phyloP scores from a whole-genome alignment of 1,140 invertebrate species.

The Drosophila navojoa region DNA sequence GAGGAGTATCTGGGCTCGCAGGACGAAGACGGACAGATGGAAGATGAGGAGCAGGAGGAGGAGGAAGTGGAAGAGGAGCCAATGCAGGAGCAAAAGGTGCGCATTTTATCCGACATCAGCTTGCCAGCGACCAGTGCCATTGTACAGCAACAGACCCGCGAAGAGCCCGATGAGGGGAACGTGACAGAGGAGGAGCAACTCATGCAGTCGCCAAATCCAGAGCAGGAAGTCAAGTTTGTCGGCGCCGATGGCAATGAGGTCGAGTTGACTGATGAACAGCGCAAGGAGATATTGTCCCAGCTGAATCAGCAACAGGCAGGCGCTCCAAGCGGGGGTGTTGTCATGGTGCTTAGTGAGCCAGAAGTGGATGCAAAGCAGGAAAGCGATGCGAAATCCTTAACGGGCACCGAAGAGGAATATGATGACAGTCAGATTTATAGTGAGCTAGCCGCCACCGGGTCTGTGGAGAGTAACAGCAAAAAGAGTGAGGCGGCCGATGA shows the following conservation, averaged over 20 bases:
- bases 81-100: conserved; percentile 82
- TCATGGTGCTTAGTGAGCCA: conserved; percentile 80
- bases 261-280: conserved; percentile 76
- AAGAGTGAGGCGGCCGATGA: conserved; percentile 60
- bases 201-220: conserved; percentile 35
- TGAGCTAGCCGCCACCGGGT: conserved; percentile 58
- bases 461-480: conserved; percentile 54
- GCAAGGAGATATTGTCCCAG: conserved; percentile 81
- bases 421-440: conserved; percentile 78
- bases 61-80: conserved; percentile 41
- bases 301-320: conserved; percentile 78
- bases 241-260: conserved; percentile 80
- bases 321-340: conserved; percentile 72
- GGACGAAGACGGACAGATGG: conserved; percentile 77
- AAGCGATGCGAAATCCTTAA: conserved; percentile 51
- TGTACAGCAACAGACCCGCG: conserved; percentile 40
- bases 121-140: conserved; percentile 73
- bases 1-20: conserved; percentile 84
- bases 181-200: conserved; percentile 50
- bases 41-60: conserved; percentile 65
- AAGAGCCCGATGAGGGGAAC: conserved; percentile 53
- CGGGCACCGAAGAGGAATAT: conserved; percentile 66
- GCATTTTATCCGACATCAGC: conserved; percentile 85
- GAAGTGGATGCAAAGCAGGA: conserved; percentile 58
- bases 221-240: conserved; percentile 77